phyloP scores from a whole-genome alignment of 2,113 vertebrate species.

The Phrynosoma platyrhinos region DNA sequence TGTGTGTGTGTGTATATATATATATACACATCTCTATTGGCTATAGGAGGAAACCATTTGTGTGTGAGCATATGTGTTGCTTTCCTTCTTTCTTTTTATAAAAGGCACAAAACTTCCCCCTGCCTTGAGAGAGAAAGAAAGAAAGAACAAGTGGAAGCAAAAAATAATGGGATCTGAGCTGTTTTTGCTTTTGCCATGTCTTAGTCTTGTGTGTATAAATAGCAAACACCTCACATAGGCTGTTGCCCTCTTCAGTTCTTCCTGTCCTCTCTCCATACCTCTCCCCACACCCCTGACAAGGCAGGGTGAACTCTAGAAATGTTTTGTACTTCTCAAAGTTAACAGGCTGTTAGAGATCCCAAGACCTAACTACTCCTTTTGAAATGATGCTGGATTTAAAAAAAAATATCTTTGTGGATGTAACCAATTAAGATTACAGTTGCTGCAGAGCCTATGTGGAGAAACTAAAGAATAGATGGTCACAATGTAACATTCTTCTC shows the following conservation, averaged over 20 bases:
- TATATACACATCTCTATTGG: no score
- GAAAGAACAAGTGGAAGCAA: no score
- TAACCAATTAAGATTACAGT: conserved; percentile 71
- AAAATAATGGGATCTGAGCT: no score
- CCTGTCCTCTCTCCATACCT: conserved; percentile 30
- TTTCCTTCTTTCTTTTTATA: no score
- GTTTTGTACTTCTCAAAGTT: conserved; percentile 15
- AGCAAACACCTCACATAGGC: conserved; percentile 44
- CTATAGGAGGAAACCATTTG: no score
- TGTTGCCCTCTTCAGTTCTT: conserved; percentile 55
- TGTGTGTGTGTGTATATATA: no score
- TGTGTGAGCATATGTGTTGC: no score
- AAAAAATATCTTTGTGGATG: conserved; percentile 70
- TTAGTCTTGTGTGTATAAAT: conserved; percentile 25
- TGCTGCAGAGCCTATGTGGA: conserved; percentile 21
- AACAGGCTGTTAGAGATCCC: background rate
- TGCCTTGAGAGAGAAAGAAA: no score
- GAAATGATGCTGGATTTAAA: conserved; percentile 30
- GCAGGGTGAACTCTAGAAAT: conserved; percentile 43
- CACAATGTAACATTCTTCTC: conserved; percentile 42
- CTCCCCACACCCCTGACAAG: conserved; percentile 23
- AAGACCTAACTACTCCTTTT: background rate
- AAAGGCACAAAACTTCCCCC: no score
- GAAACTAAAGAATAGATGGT: background rate
- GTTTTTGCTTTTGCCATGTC: background rate